A percentile compares a stretch with the other conserved stretches of the same genome.
Conservation (phyloP, 2,113 vertebrate species). For the Australoheros scitulus region DNA sequence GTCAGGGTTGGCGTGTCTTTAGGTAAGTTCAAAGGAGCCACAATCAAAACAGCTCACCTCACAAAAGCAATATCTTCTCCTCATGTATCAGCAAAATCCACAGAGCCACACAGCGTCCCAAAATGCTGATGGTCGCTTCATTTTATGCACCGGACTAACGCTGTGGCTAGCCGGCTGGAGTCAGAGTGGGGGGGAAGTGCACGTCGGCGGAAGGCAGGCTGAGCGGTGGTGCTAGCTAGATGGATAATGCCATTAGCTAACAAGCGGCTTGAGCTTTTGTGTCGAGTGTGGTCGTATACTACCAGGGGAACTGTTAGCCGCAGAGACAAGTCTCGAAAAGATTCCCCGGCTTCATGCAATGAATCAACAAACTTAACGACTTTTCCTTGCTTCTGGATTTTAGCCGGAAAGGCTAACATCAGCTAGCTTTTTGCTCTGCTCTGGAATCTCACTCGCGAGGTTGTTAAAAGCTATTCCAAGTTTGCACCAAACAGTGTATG, state of each 20-base stretch:
- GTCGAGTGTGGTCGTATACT: constrained; percentile 14
- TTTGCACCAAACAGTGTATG: constrained; percentile 51
- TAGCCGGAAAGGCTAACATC: constrained; percentile 45
- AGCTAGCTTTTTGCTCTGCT: constrained; percentile 47
- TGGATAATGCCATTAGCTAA: constrained; percentile 36
- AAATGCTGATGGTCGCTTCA: constrained; percentile 76
- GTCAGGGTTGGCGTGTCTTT: constrained; percentile 70
- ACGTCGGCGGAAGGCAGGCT: constrained; percentile 71
- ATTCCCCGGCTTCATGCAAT: background rate
- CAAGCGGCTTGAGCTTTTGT: constrained; percentile 29
- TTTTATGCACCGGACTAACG: constrained; percentile 79
- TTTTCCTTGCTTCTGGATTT: constrained; percentile 18
- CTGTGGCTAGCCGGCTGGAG: constrained; percentile 76
- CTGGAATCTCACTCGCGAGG: constrained; percentile 63
- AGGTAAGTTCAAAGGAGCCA: constrained; percentile 38
- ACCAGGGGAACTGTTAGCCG: constrained; percentile 6
- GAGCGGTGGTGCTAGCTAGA: constrained; percentile 63
- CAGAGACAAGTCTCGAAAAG: constrained; percentile 7
- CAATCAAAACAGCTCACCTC: constrained; percentile 74
- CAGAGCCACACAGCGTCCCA: constrained; percentile 70
- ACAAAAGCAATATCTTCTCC: constrained; percentile 70
- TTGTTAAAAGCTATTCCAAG: constrained; percentile 49
- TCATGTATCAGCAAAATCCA: constrained; percentile 80
- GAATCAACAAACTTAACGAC: background rate
- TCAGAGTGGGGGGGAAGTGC: constrained; percentile 80